phyloP scores from a whole-genome alignment of 2,888 invertebrate species.

The Metellina segmentata region DNA sequence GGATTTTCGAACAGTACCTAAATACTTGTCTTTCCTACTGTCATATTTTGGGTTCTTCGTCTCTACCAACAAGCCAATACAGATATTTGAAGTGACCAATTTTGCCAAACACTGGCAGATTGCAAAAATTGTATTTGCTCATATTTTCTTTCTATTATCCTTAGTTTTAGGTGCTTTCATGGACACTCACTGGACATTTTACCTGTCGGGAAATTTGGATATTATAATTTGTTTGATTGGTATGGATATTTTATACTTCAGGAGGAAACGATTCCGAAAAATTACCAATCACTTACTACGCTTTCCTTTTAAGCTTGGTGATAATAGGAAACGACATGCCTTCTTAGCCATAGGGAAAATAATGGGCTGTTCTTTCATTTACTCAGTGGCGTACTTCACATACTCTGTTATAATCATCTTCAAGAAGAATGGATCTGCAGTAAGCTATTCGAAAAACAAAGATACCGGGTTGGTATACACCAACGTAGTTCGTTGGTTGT shows the following conservation, averaged over 20 bases:
- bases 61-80: neutral
- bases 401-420: neutral
- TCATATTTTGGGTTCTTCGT: neutral
- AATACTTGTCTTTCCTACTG: neutral
- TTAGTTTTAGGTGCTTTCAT: neutral
- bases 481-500: neutral
- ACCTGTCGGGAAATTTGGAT: neutral
- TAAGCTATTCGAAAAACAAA: neutral
- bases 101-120: neutral
- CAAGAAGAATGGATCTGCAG: neutral
- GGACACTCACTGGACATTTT: neutral
- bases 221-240: neutral
- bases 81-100: neutral
- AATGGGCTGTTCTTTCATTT: neutral
- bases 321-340: neutral
- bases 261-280: neutral
- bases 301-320: neutral
- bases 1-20: neutral
- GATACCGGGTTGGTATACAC: neutral
- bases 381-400: neutral
- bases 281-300: neutral
- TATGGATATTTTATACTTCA: slow-evolving; percentile 11
- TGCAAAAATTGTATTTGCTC: neutral
- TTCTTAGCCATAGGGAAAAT: neutral
- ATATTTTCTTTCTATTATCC: neutral